These are phyloP conservation scores for Sturmia bella DNA, from an alignment of 2,888 invertebrate genomes.

Conservation along the genomic window DNA sequence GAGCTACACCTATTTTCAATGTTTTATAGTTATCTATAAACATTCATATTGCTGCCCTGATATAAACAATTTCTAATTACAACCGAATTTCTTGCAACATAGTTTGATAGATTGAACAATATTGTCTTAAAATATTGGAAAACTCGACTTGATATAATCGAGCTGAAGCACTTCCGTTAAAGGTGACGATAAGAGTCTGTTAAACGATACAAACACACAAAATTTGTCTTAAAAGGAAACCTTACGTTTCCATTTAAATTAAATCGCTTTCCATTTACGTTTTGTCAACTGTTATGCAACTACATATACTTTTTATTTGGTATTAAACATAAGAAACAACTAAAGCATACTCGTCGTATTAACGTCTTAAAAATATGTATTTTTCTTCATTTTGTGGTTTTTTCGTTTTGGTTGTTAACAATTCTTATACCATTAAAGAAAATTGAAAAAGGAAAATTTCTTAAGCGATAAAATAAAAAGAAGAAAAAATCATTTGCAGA, in stretches of 20 bases:
- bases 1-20: too few relatives aligned
- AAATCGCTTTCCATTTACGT: slow-evolving; percentile 28
- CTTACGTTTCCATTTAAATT: slow-evolving; percentile 30
- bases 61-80: too few relatives aligned
- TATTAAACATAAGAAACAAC: background rate
- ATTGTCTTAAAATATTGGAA: too few relatives aligned
- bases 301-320: slow-evolving; percentile 19
- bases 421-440: slow-evolving; percentile 5
- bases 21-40: too few relatives aligned
- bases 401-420: background rate
- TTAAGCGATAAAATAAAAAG: background rate
- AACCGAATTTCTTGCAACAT: too few relatives aligned
- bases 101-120: too few relatives aligned
- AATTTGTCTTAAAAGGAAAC: too few relatives aligned
- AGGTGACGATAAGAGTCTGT: too few relatives aligned
- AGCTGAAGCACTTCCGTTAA: too few relatives aligned
- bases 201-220: too few relatives aligned
- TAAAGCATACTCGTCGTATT: background rate
- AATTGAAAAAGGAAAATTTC: slow-evolving; percentile 10
- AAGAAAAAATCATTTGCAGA: slow-evolving; percentile 20
- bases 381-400: slow-evolving; percentile 25
- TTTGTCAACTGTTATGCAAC: slow-evolving; percentile 18
- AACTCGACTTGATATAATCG: too few relatives aligned
- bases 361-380: slow-evolving; percentile 23
- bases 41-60: too few relatives aligned